Evolutionary conservation across 2,797 vertebrate species (phyloP).

Genomic region (Dendrocincla tyrannina): DNA sequence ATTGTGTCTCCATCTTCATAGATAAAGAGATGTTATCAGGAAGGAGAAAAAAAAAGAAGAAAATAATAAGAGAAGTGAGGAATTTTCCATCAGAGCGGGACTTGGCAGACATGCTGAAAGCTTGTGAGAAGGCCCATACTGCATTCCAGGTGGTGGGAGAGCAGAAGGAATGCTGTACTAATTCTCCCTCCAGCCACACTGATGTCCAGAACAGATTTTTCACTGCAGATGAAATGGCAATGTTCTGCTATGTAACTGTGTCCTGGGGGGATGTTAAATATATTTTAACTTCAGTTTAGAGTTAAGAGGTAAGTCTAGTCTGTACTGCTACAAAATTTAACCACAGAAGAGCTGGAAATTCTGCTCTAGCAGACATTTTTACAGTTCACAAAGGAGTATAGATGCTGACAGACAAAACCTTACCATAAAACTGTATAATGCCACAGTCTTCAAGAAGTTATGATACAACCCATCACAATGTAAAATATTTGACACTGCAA

Average conservation of each 20-base stretch:
- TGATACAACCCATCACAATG: background rate
- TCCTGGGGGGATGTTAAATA: background rate
- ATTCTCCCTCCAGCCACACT: conserved; percentile 25
- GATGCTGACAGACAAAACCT: background rate
- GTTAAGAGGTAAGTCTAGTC: conserved; percentile 1
- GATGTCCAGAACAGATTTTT: conserved; percentile 56
- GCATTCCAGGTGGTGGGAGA: conserved; percentile 46
- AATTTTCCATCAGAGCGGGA: background rate
- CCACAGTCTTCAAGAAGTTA: background rate
- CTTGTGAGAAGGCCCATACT: conserved; percentile 10
- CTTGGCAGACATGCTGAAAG: conserved; percentile 29
- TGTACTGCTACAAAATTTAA: conserved; percentile 19
- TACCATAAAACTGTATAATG: background rate
- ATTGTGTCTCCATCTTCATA: background rate
- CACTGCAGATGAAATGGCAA: background rate
- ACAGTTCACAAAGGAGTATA: background rate
- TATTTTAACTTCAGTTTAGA: background rate
- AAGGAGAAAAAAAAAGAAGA: background rate
- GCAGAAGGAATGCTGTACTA: conserved; percentile 49
- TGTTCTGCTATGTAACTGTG: conserved; percentile 4
- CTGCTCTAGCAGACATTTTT: background rate
- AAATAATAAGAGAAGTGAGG: background rate
- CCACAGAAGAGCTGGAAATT: conserved; percentile 20
- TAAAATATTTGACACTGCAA: background rate
- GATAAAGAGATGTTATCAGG: background rate